A percentile compares a stretch with the other conserved stretches of the same genome.
Conservation (phyloP, 2,797 vertebrate genomes). For the Anguilla anguilla region DNA sequence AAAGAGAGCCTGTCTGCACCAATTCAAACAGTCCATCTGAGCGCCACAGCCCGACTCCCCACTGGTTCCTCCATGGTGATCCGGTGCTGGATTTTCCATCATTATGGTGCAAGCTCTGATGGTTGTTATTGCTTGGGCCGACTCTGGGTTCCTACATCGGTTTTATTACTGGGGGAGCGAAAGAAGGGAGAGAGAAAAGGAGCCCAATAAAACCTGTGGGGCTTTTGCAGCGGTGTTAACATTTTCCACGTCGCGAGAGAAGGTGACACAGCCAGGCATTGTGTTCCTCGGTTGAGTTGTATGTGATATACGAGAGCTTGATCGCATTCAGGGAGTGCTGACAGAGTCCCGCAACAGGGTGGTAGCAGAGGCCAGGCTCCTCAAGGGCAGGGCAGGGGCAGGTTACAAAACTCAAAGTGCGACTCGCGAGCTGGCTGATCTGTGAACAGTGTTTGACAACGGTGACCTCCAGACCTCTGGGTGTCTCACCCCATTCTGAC, state of each 20-base stretch:
- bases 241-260: slow-evolving; percentile 17
- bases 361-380: not conserved
- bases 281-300: not conserved
- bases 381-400: not conserved
- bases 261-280: slow-evolving; percentile 24
- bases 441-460: not conserved
- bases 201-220: slow-evolving; percentile 21
- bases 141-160: not conserved
- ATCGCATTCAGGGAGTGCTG: not conserved
- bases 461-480: not conserved
- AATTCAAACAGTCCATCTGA: slow-evolving; percentile 17
- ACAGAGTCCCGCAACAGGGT: slow-evolving; percentile 7
- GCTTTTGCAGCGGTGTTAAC: slow-evolving; percentile 13
- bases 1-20: slow-evolving; percentile 27
- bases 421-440: not conserved
- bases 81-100: slow-evolving; percentile 6
- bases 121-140: not conserved
- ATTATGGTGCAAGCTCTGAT: not conserved
- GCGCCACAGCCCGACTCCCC: not conserved
- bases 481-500: not conserved
- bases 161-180: slow-evolving; percentile 4
- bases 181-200: slow-evolving; percentile 5
- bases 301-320: not conserved
- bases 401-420: not conserved
- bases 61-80: not conserved